Conservation (phyloP, 2,888 invertebrate species). For the Ophion costatus region DNA sequence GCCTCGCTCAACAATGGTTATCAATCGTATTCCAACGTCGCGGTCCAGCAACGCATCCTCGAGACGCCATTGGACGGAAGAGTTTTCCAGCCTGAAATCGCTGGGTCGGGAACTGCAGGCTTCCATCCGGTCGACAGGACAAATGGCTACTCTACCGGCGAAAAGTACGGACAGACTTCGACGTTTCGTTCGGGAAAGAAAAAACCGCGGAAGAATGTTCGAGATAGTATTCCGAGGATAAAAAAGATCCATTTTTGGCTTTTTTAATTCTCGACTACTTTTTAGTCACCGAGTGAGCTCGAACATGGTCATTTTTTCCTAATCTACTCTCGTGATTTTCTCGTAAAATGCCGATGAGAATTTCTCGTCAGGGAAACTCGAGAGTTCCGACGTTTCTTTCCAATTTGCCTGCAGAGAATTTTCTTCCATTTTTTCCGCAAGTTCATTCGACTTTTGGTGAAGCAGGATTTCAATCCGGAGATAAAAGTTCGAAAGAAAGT, state of each 20-base stretch:
- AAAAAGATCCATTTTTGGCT: not conserved
- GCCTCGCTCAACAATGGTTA: not conserved
- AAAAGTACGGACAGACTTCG: not conserved
- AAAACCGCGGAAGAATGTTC: not conserved
- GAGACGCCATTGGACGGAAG: not conserved
- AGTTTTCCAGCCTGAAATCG: not conserved
- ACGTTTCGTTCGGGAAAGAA: not conserved
- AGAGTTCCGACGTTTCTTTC: not conserved
- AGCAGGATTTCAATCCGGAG: too few relatives aligned
- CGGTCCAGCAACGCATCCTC: not conserved
- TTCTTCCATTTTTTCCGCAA: not conserved
- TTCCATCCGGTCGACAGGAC: not conserved
- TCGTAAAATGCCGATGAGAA: not conserved
- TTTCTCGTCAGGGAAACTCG: not conserved
- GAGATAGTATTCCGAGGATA: not conserved
- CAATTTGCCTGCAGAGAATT: not conserved
- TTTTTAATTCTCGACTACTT: too few relatives aligned
- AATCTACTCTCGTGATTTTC: not conserved
- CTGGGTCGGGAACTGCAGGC: not conserved
- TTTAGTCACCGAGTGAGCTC: too few relatives aligned
- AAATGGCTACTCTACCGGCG: too few relatives aligned
- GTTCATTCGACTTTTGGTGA: too few relatives aligned
- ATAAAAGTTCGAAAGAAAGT: not conserved
- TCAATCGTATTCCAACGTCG: not conserved
- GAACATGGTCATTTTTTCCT: not conserved